Evolutionary conservation across 1,140 invertebrate species (phyloP).

Genomic region (Danaus melanippus): DNA sequence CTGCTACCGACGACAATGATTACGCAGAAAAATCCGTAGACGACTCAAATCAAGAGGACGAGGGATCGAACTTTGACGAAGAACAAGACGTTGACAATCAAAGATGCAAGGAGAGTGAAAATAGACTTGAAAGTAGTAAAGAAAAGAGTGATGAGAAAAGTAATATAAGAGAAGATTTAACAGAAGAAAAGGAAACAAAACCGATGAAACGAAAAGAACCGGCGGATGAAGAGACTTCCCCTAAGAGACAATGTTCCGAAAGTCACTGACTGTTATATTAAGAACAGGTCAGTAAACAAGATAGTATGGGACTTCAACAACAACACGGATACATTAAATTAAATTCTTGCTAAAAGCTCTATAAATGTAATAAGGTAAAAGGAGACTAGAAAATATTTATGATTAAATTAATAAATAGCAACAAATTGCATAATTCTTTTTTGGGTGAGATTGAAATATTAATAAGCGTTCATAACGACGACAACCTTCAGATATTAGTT

Average conservation of each 20-base stretch:
- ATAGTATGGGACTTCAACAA: slow-evolving; percentile 31
- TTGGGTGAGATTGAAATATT: no score
- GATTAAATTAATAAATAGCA: slow-evolving; percentile 39
- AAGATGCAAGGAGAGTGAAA: slow-evolving; percentile 22
- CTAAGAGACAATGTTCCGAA: slow-evolving; percentile 60
- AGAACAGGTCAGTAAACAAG: slow-evolving; percentile 19
- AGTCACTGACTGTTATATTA: slow-evolving; percentile 32
- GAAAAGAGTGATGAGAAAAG: slow-evolving; percentile 41
- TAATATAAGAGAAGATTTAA: slow-evolving; percentile 23
- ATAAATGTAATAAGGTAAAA: slow-evolving; percentile 39
- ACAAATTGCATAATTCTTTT: no score
- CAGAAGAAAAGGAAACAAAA: slow-evolving; percentile 39
- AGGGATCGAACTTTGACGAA: slow-evolving; percentile 19
- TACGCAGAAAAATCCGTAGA: slow-evolving; percentile 30
- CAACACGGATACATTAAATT: slow-evolving; percentile 33
- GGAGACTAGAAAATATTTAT: slow-evolving; percentile 49
- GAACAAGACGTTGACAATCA: slow-evolving; percentile 22
- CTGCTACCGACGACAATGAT: slow-evolving; percentile 37
- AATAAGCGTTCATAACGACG: no score
- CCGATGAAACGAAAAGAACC: slow-evolving; percentile 57
- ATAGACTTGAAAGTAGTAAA: slow-evolving; percentile 31
- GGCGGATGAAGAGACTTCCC: slow-evolving; percentile 42
- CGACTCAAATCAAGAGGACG: slow-evolving; percentile 23
- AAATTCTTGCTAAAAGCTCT: slow-evolving; percentile 38
- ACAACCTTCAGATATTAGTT: no score